phyloP scores from a whole-genome alignment of 1,140 invertebrate species.

The Neuroterus valhalla region DNA sequence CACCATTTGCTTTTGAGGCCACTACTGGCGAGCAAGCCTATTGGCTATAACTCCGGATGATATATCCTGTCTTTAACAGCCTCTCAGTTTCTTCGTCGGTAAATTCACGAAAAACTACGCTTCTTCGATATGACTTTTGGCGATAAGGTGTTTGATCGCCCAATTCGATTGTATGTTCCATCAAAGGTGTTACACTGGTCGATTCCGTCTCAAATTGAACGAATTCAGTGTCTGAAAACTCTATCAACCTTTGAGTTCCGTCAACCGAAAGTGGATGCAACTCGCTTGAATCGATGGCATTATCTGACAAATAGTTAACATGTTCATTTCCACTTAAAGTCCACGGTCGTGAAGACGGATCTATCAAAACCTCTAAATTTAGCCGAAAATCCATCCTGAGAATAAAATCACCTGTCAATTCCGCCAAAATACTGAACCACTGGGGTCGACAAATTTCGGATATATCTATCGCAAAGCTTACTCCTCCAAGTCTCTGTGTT shows the following conservation, averaged over 20 bases:
- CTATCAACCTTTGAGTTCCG: neutral
- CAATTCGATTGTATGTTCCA: slow-evolving; percentile 39
- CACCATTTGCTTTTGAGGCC: no score
- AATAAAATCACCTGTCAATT: neutral
- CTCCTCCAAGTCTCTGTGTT: no score
- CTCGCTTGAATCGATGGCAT: no score
- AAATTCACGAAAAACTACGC: slow-evolving; percentile 36
- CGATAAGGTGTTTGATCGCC: no score
- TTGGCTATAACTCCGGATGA: no score
- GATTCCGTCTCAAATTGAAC: slow-evolving; percentile 34
- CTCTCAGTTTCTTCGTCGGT: slow-evolving; percentile 31
- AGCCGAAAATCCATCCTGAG: neutral
- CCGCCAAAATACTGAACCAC: no score
- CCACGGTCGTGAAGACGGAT: slow-evolving; percentile 27
- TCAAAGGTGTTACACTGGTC: slow-evolving; percentile 33
- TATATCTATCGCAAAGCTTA: no score
- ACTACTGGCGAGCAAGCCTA: slow-evolving; percentile 24
- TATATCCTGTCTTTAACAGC: no score
- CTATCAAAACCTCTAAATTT: no score
- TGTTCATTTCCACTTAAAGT: slow-evolving; percentile 35
- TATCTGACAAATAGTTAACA: neutral
- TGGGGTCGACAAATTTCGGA: no score
- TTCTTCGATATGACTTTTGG: slow-evolving; percentile 38
- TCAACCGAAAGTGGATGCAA: no score
- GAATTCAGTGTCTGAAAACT: neutral